Percentiles rank a stretch among this genome's conserved stretches.
Evolutionary conservation across 1,140 invertebrate genomes (phyloP).

Genomic region (Plodia interpunctella): DNA sequence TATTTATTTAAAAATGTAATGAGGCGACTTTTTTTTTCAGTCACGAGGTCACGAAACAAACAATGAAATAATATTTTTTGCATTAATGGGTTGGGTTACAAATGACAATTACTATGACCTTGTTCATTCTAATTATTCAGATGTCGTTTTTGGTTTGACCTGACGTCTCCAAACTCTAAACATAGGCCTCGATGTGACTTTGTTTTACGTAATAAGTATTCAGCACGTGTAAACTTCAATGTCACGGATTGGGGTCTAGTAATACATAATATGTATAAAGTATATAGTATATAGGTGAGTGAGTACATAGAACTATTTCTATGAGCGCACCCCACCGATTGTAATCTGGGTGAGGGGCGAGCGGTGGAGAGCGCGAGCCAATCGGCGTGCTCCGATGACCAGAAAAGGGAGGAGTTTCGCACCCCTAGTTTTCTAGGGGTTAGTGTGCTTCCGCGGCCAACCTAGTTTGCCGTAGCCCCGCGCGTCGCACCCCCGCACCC

Average conservation of each 20-base stretch:
- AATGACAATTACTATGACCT: too few relatives aligned
- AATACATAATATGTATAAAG: conserved; percentile 42
- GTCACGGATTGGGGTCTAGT: conserved; percentile 42
- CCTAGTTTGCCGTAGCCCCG: conserved; percentile 66
- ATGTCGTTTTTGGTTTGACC: not conserved
- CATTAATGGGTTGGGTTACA: too few relatives aligned
- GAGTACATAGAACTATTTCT: conserved; percentile 71
- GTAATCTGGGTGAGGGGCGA: conserved; percentile 72
- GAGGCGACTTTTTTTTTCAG: too few relatives aligned
- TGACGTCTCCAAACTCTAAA: too few relatives aligned
- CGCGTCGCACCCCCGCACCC: conserved; percentile 50
- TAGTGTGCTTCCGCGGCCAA: conserved; percentile 75
- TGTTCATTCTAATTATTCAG: not conserved
- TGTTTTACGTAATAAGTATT: not conserved
- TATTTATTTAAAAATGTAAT: too few relatives aligned
- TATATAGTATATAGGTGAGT: conserved; percentile 56
- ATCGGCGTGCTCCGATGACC: conserved; percentile 71
- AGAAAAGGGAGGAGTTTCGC: conserved; percentile 75
- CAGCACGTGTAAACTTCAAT: conserved; percentile 5
- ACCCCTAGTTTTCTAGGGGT: conserved; percentile 76
- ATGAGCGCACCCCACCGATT: conserved; percentile 75
- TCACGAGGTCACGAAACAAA: too few relatives aligned
- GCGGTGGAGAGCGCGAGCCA: conserved; percentile 60
- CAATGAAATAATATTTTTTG: too few relatives aligned
- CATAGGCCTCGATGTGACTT: too few relatives aligned